A percentile compares a stretch with the other conserved stretches of the same genome.
Conservation (phyloP, 2,797 vertebrate species). For the Macropodus opercularis region DNA sequence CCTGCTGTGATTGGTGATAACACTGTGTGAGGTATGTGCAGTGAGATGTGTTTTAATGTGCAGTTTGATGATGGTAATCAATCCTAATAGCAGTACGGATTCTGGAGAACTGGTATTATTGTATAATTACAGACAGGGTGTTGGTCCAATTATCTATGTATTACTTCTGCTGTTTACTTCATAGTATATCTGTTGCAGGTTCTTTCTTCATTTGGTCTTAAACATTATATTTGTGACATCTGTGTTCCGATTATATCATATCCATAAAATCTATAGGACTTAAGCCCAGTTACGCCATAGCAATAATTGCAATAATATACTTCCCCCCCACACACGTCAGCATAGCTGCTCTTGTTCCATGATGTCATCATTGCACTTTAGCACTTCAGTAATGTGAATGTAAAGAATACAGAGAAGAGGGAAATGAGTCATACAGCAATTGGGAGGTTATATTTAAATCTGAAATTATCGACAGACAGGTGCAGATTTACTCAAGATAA, state of each 20-base stretch:
- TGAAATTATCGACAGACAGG: constrained; percentile 3
- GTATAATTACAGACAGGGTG: not conserved
- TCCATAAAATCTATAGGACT: constrained; percentile 48
- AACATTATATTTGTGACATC: constrained; percentile 41
- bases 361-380: constrained; percentile 30
- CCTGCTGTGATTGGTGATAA: constrained; percentile 29
- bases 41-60: constrained; percentile 45
- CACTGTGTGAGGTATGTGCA: constrained; percentile 31
- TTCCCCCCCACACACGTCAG: constrained; percentile 31
- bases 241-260: constrained; percentile 54
- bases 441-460: constrained; percentile 9
- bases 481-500: constrained; percentile 13
- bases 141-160: constrained; percentile 1
- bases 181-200: constrained; percentile 2
- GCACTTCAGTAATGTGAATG: constrained; percentile 22
- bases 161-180: constrained; percentile 5
- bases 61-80: too few relatives aligned
- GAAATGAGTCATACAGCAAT: constrained; percentile 26
- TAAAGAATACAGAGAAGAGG: constrained; percentile 18
- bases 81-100: too few relatives aligned
- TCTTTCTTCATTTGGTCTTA: constrained; percentile 18
- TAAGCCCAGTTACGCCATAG: constrained; percentile 22
- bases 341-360: constrained; percentile 33
- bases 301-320: constrained; percentile 38
- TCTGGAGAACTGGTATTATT: too few relatives aligned